phyloP scores from a whole-genome alignment of 2,888 invertebrate species.

The Hemistola chrysoprasaria region DNA sequence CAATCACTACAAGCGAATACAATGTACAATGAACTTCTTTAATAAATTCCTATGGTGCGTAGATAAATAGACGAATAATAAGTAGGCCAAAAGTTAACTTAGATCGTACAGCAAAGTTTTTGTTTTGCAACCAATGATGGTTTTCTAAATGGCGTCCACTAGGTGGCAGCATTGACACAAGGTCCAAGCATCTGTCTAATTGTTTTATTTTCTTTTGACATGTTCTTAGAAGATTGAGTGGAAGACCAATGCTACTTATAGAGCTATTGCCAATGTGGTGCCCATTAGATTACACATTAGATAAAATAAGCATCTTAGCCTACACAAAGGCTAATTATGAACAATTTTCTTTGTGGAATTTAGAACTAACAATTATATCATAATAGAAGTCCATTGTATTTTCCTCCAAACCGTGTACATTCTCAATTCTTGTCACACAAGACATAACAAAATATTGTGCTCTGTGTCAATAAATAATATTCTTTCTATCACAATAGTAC shows the following conservation, averaged over 20 bases:
- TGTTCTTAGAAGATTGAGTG: too few species aligned
- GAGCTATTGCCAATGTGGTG: too few species aligned
- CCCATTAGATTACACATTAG: too few species aligned
- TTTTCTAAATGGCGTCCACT: too few species aligned
- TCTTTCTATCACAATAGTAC: conserved; percentile 58
- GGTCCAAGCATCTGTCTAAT: too few species aligned
- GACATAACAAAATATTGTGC: conserved; percentile 50
- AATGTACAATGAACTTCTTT: conserved; percentile 30
- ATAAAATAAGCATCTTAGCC: background rate
- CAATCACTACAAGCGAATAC: conserved; percentile 47
- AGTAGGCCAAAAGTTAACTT: conserved; percentile 1
- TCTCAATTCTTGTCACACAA: conserved; percentile 50
- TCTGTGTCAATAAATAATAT: conserved; percentile 50
- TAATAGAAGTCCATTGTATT: conserved; percentile 36
- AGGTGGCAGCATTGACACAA: too few species aligned
- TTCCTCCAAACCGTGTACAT: conserved; percentile 36
- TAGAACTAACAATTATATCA: too few species aligned
- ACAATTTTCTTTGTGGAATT: conserved; percentile 10
- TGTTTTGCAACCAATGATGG: too few species aligned
- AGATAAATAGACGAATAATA: conserved; percentile 4
- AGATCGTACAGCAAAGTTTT: background rate
- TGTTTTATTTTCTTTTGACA: too few species aligned
- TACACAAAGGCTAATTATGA: conserved; percentile 5
- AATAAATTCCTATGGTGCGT: conserved; percentile 2
- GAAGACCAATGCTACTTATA: too few species aligned